Evolutionary conservation across 2,113 vertebrate genomes (phyloP).

Genomic region (Hipposideros armiger): DNA sequence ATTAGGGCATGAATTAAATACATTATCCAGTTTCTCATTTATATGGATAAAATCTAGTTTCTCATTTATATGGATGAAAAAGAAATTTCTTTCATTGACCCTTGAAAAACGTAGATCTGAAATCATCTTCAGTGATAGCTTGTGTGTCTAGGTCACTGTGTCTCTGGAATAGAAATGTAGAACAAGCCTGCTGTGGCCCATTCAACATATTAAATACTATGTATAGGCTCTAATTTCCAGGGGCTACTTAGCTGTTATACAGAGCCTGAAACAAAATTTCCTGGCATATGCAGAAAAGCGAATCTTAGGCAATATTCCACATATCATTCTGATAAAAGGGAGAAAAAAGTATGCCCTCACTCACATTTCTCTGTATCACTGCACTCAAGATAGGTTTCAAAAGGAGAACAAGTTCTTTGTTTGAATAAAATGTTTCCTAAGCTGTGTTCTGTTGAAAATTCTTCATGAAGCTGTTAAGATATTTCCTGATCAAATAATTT

Average conservation of each 20-base stretch:
- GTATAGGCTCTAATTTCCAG: neutral
- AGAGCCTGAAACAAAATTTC: neutral
- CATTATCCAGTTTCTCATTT: neutral
- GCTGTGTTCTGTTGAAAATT: neutral
- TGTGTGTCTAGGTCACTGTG: neutral
- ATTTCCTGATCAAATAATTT: neutral
- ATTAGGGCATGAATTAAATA: neutral
- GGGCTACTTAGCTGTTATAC: neutral
- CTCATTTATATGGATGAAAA: neutral
- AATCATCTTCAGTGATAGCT: neutral
- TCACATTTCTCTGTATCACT: neutral
- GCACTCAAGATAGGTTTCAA: neutral
- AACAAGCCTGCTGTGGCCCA: neutral
- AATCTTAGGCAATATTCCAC: neutral
- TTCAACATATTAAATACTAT: neutral
- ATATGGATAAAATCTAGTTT: neutral
- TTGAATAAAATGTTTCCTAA: constrained; percentile 11
- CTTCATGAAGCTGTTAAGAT: neutral
- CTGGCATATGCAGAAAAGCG: neutral
- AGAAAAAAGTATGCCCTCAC: neutral
- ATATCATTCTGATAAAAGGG: neutral
- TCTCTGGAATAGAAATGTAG: neutral
- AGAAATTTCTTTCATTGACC: neutral
- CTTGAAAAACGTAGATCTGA: neutral
- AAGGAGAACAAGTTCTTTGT: neutral